Evolutionary conservation across 53 echinoderm and acorn worm species (phyloP).

Genomic region (Echinarachnius parma): DNA sequence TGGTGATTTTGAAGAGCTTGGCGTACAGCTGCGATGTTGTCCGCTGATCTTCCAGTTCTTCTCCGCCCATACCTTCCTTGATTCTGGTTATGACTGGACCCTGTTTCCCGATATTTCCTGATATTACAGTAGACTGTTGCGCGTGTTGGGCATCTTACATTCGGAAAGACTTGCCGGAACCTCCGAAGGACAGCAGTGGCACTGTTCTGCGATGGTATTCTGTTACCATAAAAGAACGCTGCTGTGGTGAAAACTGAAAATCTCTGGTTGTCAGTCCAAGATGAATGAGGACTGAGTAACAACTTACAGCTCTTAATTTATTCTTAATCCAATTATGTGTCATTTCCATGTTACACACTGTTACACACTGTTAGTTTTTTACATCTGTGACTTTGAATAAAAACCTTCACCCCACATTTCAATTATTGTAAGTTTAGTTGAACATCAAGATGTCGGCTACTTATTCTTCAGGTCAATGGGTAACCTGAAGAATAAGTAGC

Average conservation of each 20-base stretch:
- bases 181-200: slow-evolving; percentile 12
- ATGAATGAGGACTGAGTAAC: not conserved
- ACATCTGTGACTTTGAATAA: not conserved
- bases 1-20: not conserved
- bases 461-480: too few relatives aligned
- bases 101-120: not conserved
- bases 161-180: slow-evolving; percentile 16
- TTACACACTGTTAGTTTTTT: not conserved
- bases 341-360: not conserved
- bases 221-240: too few relatives aligned
- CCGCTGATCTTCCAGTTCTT: slow-evolving; percentile 24
- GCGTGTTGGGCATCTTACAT: slow-evolving; percentile 18
- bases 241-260: too few relatives aligned
- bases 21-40: slow-evolving; percentile 25
- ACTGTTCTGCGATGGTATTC: slow-evolving; percentile 22
- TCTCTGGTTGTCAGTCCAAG: not conserved
- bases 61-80: not conserved
- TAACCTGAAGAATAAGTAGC: too few relatives aligned
- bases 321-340: not conserved
- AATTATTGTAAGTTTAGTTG: not conserved
- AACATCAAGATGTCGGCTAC: too few relatives aligned
- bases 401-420: not conserved
- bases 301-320: not conserved
- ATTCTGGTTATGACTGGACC: not conserved
- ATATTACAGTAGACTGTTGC: not conserved